Percentiles rank a stretch among this genome's conserved stretches.
Evolutionary conservation across 2,888 invertebrate species (phyloP).

Genomic region (Leucophora obtusa): DNA sequence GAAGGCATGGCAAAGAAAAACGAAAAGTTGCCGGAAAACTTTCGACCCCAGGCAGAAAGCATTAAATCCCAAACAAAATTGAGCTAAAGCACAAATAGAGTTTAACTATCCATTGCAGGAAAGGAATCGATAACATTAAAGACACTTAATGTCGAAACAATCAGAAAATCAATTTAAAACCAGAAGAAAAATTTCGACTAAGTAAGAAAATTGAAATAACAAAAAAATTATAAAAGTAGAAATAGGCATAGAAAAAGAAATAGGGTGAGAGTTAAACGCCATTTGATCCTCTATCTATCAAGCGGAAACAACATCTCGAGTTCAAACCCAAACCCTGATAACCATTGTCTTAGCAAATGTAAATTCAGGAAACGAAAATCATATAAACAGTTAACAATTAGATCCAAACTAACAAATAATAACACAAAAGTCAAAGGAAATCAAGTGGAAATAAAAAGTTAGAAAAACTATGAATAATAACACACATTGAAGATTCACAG

Average conservation of each 20-base stretch:
- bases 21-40: not conserved
- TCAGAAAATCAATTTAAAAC: too few relatives aligned
- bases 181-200: too few relatives aligned
- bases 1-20: too few relatives aligned
- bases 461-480: not conserved
- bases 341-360: too few relatives aligned
- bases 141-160: not conserved
- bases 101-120: not conserved
- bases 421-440: not conserved
- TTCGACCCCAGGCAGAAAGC: not conserved
- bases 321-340: too few relatives aligned
- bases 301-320: constrained; percentile 22
- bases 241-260: not conserved
- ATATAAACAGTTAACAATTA: too few relatives aligned
- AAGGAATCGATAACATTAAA: not conserved
- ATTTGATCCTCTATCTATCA: not conserved
- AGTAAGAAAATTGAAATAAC: not conserved
- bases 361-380: too few relatives aligned
- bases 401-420: constrained; percentile 1
- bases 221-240: not conserved
- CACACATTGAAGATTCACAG: constrained; percentile 7
- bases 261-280: not conserved
- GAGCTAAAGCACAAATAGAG: not conserved
- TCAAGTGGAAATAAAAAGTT: not conserved
- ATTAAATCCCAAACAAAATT: not conserved